A percentile compares a stretch with the other conserved stretches of the same genome.
These are phyloP conservation scores for Anguilla anguilla DNA, from an alignment of 2,797 vertebrate genomes.

Conservation along the genomic window DNA sequence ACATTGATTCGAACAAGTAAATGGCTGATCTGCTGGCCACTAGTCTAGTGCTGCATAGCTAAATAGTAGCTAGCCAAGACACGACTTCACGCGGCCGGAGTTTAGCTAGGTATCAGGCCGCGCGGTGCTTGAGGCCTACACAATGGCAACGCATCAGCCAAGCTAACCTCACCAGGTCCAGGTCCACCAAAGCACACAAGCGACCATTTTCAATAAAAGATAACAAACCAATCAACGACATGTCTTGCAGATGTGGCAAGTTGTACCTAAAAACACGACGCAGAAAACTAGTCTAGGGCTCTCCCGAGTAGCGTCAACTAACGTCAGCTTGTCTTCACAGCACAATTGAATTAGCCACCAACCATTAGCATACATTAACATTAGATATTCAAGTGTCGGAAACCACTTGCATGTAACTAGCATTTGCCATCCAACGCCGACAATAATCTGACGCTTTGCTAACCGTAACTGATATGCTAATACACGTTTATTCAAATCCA, in stretches of 20 bases:
- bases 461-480: neutral
- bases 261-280: neutral
- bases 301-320: neutral
- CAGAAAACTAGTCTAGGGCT: neutral
- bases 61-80: neutral
- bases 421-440: too few species aligned
- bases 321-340: slow-evolving; percentile 36
- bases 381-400: neutral
- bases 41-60: neutral
- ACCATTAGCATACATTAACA: neutral
- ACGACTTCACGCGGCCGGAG: neutral
- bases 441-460: too few species aligned
- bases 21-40: neutral
- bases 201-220: neutral
- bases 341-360: slow-evolving; percentile 48
- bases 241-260: neutral
- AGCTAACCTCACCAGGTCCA: neutral
- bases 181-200: neutral
- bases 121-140: neutral
- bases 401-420: neutral
- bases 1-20: neutral
- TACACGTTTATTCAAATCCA: neutral
- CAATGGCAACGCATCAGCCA: neutral
- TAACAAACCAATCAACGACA: neutral
- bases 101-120: neutral